Evolutionary conservation across 2,113 vertebrate species (phyloP).

Genomic region (Pollimyrus isidori): DNA sequence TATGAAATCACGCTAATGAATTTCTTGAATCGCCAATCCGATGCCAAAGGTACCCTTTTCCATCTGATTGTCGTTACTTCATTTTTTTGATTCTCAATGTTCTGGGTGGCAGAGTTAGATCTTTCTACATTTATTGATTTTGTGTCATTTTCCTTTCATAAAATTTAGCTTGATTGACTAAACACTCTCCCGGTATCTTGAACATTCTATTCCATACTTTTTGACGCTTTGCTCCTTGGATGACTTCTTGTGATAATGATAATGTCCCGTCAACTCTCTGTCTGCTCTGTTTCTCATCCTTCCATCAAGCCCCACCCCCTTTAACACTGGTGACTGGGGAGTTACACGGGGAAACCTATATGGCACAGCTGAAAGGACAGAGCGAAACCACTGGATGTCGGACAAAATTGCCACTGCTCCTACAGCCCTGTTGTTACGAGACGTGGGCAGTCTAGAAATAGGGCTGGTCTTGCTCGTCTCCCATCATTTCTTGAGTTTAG

Average conservation of each 20-base stretch:
- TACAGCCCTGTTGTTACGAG: neutral
- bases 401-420: neutral
- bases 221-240: constrained; percentile 41
- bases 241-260: constrained; percentile 53
- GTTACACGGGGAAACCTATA: neutral
- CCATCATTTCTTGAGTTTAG: neutral
- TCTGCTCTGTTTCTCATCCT: constrained; percentile 51
- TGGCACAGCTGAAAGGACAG: neutral
- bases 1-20: neutral
- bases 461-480: neutral
- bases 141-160: constrained; percentile 56
- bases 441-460: neutral
- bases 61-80: constrained; percentile 42
- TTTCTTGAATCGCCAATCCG: neutral
- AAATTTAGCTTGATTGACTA: constrained; percentile 35
- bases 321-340: constrained; percentile 34
- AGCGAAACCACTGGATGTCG: neutral
- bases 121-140: constrained; percentile 52
- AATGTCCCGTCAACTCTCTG: constrained; percentile 39
- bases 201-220: neutral
- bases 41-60: constrained; percentile 7
- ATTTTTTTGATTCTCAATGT: constrained; percentile 43
- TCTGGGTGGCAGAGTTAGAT: constrained; percentile 49
- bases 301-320: constrained; percentile 28
- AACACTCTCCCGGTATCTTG: neutral